phyloP scores from a whole-genome alignment of 2,888 invertebrate species.

The Anorthoa munda region DNA sequence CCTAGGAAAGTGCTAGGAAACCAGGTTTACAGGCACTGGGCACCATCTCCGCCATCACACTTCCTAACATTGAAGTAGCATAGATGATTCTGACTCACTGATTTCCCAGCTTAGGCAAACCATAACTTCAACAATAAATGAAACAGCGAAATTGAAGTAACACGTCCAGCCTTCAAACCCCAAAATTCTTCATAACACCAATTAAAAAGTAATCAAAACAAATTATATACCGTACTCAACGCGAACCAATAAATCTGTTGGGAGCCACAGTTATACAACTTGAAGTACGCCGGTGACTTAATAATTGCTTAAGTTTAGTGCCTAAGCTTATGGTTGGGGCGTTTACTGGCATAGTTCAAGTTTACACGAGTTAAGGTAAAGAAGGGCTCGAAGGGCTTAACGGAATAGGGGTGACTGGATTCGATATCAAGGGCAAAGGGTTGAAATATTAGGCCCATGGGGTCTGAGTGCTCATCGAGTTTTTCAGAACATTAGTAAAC shows the following conservation, averaged over 20 bases:
- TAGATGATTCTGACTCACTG: too few species aligned
- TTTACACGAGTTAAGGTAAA: slow-evolving; percentile 38
- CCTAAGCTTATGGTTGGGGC: slow-evolving; percentile 45
- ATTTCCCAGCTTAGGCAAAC: too few species aligned
- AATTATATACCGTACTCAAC: slow-evolving; percentile 54
- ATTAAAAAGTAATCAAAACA: slow-evolving; percentile 60
- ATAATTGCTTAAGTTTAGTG: slow-evolving; percentile 68
- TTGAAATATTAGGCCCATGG: too few species aligned
- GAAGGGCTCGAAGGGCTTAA: slow-evolving; percentile 15
- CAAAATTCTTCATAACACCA: slow-evolving; percentile 29
- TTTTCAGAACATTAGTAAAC: too few species aligned
- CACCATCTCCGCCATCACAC: too few species aligned
- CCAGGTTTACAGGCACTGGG: too few species aligned
- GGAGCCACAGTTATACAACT: slow-evolving; percentile 58
- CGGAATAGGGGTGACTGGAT: neutral
- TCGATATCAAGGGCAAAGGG: neutral
- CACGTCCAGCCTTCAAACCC: neutral
- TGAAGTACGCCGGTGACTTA: slow-evolving; percentile 63
- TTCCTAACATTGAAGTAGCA: too few species aligned
- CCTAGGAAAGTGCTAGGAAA: too few species aligned
- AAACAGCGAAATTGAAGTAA: neutral
- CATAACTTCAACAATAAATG: neutral
- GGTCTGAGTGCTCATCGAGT: too few species aligned
- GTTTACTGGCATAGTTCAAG: slow-evolving; percentile 57
- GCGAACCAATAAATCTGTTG: slow-evolving; percentile 60